Conservation (phyloP, 2,113 vertebrate species). For the Gallinago jamesoni region DNA sequence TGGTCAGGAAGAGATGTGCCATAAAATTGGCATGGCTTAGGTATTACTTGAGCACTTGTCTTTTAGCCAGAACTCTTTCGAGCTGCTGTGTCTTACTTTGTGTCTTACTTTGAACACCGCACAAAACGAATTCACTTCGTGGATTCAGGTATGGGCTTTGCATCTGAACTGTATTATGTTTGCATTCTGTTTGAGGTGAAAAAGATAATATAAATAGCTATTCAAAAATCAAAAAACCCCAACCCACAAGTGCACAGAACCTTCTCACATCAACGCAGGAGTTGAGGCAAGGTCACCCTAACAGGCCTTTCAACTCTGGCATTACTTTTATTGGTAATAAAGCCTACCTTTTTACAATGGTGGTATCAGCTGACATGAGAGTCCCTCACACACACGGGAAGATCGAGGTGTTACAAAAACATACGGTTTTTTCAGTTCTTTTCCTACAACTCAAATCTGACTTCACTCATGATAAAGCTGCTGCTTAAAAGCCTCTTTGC, state of each 20-base stretch:
- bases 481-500: background rate
- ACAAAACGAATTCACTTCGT: background rate
- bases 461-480: background rate
- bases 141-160: background rate
- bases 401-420: too few species aligned
- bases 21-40: background rate
- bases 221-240: background rate
- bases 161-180: rapidly evolving
- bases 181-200: background rate
- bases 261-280: background rate
- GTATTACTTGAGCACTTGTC: background rate
- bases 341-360: background rate
- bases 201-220: background rate
- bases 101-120: background rate
- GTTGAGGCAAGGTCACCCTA: background rate
- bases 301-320: background rate
- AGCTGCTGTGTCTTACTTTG: background rate
- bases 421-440: background rate
- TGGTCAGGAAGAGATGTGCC: background rate
- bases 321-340: background rate
- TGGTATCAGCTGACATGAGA: background rate
- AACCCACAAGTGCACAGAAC: rapidly evolving
- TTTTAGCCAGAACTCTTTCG: background rate
- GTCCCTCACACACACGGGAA: background rate
- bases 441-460: background rate